Evolutionary conservation across 2,797 vertebrate species (phyloP).

Genomic region (Hybognathus amarus): DNA sequence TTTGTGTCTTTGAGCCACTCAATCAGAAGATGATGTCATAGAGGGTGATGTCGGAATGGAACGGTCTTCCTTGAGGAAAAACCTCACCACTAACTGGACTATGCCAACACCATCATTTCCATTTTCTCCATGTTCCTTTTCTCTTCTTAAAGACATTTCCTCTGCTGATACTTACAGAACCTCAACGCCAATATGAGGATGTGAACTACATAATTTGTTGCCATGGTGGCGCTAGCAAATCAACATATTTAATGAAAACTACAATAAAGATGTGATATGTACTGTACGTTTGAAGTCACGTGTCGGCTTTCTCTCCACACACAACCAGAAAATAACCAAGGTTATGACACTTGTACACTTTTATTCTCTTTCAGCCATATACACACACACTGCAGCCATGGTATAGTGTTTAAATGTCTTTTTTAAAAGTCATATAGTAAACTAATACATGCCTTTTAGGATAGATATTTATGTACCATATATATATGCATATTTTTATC

Average conservation of each 20-base stretch:
- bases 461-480: constrained; percentile 80
- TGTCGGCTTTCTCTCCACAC: not conserved
- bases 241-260: constrained; percentile 79
- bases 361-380: constrained; percentile 97
- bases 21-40: constrained; percentile 40
- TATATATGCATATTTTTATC: constrained; percentile 79
- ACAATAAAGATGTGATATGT: constrained; percentile 73
- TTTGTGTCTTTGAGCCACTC: constrained; percentile 31
- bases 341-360: constrained; percentile 84
- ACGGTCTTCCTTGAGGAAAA: constrained; percentile 60
- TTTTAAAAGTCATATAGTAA: constrained; percentile 85
- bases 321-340: constrained; percentile 44
- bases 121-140: constrained; percentile 10
- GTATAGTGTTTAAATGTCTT: constrained; percentile 83
- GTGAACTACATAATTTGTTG: constrained; percentile 72
- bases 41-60: constrained; percentile 39
- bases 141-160: constrained; percentile 40
- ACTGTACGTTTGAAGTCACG: constrained; percentile 38
- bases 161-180: constrained; percentile 52
- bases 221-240: constrained; percentile 75
- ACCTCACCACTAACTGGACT: constrained; percentile 51
- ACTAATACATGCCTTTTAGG: constrained; percentile 98
- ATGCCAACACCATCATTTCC: constrained; percentile 37
- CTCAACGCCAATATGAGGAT: constrained; percentile 49
- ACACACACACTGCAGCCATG: constrained; percentile 94